These are phyloP conservation scores for Trogon surrucura DNA, from an alignment of 2,113 vertebrate genomes.

Conservation along the genomic window DNA sequence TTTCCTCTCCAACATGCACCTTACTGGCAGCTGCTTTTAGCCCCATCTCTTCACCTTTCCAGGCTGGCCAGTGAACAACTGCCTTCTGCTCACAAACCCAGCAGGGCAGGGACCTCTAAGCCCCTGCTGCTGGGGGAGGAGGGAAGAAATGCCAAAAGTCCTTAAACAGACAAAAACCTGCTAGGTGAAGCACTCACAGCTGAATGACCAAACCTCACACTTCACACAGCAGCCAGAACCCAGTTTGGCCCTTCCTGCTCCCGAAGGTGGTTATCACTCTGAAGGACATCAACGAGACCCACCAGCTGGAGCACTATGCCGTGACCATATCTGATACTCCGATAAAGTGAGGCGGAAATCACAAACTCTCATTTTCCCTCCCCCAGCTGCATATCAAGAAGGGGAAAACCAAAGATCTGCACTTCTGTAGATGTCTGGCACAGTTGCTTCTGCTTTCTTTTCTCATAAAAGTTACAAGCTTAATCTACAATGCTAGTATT, in stretches of 20 bases:
- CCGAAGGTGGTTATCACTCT: not conserved
- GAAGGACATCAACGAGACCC: not conserved
- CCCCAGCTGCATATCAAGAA: not conserved
- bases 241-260: not conserved
- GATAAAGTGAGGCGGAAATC: not conserved
- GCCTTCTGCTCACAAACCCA: not conserved
- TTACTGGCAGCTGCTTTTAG: not conserved
- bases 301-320: not conserved
- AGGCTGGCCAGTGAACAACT: not conserved
- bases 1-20: accelerated
- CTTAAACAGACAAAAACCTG: not conserved
- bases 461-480: not conserved
- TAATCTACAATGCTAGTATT: not conserved
- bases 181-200: not conserved
- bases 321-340: not conserved
- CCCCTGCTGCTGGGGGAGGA: not conserved
- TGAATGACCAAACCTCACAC: not conserved
- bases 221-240: not conserved
- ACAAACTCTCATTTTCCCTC: not conserved
- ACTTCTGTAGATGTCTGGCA: not conserved
- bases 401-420: not conserved
- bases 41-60: not conserved
- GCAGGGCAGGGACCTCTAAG: not conserved
- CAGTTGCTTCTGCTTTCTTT: conserved; percentile 18
- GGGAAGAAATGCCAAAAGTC: not conserved